These are phyloP conservation scores for Cataglyphis hispanica DNA, from an alignment of 1,140 invertebrate genomes.

Conservation along the genomic window DNA sequence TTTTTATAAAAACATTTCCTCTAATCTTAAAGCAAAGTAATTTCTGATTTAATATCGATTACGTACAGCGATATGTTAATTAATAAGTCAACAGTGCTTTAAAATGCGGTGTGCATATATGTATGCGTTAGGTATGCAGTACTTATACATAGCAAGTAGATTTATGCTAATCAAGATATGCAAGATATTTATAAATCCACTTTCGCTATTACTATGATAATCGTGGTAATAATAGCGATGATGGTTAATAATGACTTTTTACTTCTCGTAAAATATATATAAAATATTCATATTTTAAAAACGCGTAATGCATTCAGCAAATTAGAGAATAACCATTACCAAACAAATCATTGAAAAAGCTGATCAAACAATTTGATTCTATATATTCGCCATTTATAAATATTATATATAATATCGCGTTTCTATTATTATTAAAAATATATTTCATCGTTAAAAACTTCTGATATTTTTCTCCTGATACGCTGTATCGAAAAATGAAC, in stretches of 20 bases:
- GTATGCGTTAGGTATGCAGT: neutral
- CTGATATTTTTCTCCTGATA: neutral
- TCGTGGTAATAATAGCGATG: constrained; percentile 60
- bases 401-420: neutral
- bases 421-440: constrained; percentile 11
- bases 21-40: neutral
- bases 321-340: constrained; percentile 25
- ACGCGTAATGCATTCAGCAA: constrained; percentile 2
- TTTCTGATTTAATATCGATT: constrained; percentile 40
- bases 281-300: neutral
- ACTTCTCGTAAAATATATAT: neutral
- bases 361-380: neutral
- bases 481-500: neutral
- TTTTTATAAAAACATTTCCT: neutral
- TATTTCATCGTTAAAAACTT: constrained; percentile 13
- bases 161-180: constrained; percentile 74
- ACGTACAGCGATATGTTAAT: constrained; percentile 30
- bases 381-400: neutral
- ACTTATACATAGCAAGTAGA: constrained; percentile 55
- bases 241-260: constrained; percentile 35
- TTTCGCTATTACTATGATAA: constrained; percentile 68
- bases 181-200: constrained; percentile 57
- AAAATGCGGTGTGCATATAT: constrained; percentile 44
- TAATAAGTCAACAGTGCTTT: constrained; percentile 56
- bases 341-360: constrained; percentile 22